Conservation (phyloP, 2,113 vertebrate species). For the Trematomus loennbergii region DNA sequence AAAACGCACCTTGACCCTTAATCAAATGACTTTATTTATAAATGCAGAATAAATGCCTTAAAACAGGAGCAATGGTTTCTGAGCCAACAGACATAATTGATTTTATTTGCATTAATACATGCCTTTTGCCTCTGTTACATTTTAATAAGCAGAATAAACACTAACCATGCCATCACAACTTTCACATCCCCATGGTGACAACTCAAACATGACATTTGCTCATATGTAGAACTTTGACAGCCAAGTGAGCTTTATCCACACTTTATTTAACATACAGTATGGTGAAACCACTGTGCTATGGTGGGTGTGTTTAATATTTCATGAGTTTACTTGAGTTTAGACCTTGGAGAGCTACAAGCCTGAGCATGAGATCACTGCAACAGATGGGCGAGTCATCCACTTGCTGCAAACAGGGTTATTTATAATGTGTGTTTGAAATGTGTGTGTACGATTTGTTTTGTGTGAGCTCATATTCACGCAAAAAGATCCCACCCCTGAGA, state of each 20-base stretch:
- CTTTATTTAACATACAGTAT: constrained; percentile 47
- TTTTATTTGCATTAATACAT: neutral
- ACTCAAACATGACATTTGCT: neutral
- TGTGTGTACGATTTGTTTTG: too few species aligned
- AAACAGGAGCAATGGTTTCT: neutral
- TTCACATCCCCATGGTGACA: neutral
- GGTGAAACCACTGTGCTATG: constrained; percentile 8
- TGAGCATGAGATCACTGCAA: constrained; percentile 67
- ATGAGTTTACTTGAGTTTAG: constrained; percentile 41
- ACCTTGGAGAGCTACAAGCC: constrained; percentile 26
- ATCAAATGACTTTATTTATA: neutral
- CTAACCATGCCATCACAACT: neutral
- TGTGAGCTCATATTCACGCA: constrained; percentile 65
- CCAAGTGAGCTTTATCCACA: constrained; percentile 28
- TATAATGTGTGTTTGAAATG: constrained; percentile 66
- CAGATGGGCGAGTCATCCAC: constrained; percentile 80
- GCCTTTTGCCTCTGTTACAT: neutral
- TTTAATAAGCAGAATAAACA: neutral
- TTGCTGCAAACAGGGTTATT: constrained; percentile 77
- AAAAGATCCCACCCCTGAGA: constrained; percentile 64
- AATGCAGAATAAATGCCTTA: neutral
- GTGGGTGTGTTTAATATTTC: constrained; percentile 36
- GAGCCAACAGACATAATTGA: too few species aligned
- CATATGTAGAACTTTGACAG: neutral
- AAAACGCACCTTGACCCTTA: neutral